Evolutionary conservation across 1,140 invertebrate genomes (phyloP), one percentile per base, ranked within the genome.

Genomic region (Drosophila tani): DNA sequence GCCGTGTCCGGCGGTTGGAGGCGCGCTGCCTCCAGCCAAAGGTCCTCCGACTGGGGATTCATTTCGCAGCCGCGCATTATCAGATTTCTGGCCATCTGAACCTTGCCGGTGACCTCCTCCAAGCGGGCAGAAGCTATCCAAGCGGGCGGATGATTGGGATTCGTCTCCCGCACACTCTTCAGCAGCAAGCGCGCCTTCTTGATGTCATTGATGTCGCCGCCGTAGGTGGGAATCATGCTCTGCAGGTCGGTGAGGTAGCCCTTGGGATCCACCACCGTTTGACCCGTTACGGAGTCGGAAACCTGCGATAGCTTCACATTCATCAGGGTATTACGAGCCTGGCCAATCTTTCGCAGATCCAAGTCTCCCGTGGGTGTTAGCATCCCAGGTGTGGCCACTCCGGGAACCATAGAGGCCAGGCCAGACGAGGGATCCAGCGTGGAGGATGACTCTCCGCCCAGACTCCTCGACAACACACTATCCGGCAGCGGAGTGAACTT

Each of bases 231-330:
- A 80, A 99, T 98, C 98, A 99, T 99, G 43, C 98, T 99, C 91
- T 99, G 98, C 35, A 99, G 94, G 93, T 99, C 99, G 5, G 99
- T 99, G 9, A 99, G 94, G 93, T 99, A 99, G 12, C 99, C 99
- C 93, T 99, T 99, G 0, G 99, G 99, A 95, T 99, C 99, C 3
- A 99, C 98, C 0, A 99, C 99, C 19, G 99, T 99, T 94, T 99
- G 99, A 5, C 99, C 99, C 32, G 97, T 97, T 1, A 99, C 99
- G 8, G 99, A 99, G 94, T 99, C 99, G 0, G 99, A 99, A 14
- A 99, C 97, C 38, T 99, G 99, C 55, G 97, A 99, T 7, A 99
- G 93, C 94, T 99, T 99, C 1, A 99, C 99, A 92, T 99, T 99
- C 99, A 99, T 99, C 3, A 99, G 93, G n/a, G 98, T 99, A 93